Base-by-base conservation (phyloP, 2,113 vertebrate genomes). In the Clarias gariepinus region DNA sequence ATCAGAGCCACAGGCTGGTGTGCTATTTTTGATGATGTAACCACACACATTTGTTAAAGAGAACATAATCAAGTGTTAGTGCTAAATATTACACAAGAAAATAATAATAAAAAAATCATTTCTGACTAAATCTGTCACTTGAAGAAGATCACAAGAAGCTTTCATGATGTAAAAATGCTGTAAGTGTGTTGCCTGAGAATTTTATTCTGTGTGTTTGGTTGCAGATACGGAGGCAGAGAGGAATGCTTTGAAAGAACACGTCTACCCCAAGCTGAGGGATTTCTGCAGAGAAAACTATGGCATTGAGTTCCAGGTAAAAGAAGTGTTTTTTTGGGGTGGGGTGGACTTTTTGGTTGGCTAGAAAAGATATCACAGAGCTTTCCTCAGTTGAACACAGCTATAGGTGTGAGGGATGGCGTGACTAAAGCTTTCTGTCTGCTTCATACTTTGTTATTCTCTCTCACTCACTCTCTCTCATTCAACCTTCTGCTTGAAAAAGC, bases 211-310 rank as follows among this genome's bases (percentile, higher is more conserved):
- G 87, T 86, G 93, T 92, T 74, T 87, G 74, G 64, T 86, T 89
- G 16, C 94, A 99, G 98, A 99, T 93, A 99, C 98, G 6, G 96
- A 97, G 92, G 98, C 98, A 68, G 98, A 99, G 95, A 96, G 98
- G 90, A 97, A 95, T 0, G 97, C 97, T 7, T 94, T 99, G 64
- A 97, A 96, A 93, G 97, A 99, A 91, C 97, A 98, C 4, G 96
- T 99, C 71, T 99, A 98, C 92, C 98, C 98, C 81, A 99, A 99
- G 89, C 94, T 99, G 86, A 95, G 98, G 90, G 98, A 99, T 95
- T 99, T 99, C 96, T 99, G 98, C 96, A 95, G 98, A 93, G 98
- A 99, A 94, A 99, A 98, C 93, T 99, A 99, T 91, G 98, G 98
- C 73, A 95, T 99, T 93, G 98, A 99, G 94, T 99, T 99, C 93